A percentile compares a stretch with the other conserved stretches of the same genome.
These are phyloP conservation scores for Ommatoiulus sabulosus DNA, from an alignment of 2,888 invertebrate species.

Conservation along the genomic window DNA sequence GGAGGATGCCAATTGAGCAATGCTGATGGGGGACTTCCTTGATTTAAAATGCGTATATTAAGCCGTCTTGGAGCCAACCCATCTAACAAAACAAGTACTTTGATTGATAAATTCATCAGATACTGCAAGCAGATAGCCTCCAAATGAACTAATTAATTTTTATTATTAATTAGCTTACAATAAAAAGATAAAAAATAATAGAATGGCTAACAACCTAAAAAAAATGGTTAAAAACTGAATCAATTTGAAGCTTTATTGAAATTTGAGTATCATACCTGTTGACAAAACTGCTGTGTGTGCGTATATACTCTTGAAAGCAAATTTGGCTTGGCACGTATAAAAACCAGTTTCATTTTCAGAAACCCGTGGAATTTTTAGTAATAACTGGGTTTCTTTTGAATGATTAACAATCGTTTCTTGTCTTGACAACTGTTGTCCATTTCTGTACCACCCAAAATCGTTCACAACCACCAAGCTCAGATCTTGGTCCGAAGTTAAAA, in stretches of 20 bases:
- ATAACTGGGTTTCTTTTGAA: neutral
- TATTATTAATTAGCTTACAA: no score
- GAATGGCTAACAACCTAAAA: neutral
- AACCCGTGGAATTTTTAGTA: neutral
- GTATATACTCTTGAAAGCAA: neutral
- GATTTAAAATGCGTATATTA: conserved; percentile 46
- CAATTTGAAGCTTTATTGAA: neutral
- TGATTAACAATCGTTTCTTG: conserved; percentile 1
- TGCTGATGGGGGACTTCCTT: conserved; percentile 28
- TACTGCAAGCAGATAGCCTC: neutral
- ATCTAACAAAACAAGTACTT: conserved; percentile 27
- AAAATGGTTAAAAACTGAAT: no score
- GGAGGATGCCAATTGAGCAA: conserved; percentile 48
- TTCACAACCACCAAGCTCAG: neutral
- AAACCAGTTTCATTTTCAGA: conserved; percentile 15
- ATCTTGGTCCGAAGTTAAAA: neutral
- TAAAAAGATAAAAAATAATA: no score
- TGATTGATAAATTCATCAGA: neutral
- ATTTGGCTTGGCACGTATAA: conserved; percentile 3
- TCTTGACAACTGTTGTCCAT: neutral
- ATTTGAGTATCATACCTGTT: neutral
- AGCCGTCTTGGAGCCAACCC: neutral
- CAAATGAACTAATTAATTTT: neutral
- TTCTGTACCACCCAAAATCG: neutral
- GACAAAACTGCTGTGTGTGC: conserved; percentile 19